Evolutionary conservation across 2,888 invertebrate genomes (phyloP), one percentile per base, ranked within the genome.

Genomic region (Volucella zonaria): DNA sequence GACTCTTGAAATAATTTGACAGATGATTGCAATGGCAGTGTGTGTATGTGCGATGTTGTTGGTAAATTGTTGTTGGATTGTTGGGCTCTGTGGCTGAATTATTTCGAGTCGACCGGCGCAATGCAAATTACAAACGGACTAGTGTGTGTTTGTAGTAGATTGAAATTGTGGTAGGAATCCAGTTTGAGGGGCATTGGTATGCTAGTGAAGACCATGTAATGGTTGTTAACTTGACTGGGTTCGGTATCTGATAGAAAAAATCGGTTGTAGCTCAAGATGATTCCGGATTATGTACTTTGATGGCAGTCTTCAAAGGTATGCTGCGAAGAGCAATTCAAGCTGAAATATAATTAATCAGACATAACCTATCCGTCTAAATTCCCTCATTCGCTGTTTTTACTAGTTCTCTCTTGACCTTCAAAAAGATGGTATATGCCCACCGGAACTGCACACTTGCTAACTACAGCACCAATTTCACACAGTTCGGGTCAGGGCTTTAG

Each of bases 21-120:
- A 83, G 83, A 75, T 83, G 83, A 83, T 71, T 71, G 66, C 68
- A 54, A 15, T 15, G 71, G 2, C 40, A n/a, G 45, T 43, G 70
- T 70, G 62, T 15, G 49, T 49, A 52, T 43, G 70, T 77, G 64
- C 49, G 56, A 52, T 47, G 59, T 61, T 78, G 70, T 64, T 78
- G 64, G 77, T 70, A 64, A 58, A 40, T 66, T 58, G 31, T 31
- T 59, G 14, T 71, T 64, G 64, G 70, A 59, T 82, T 70, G 10
- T 43, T 45, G 56, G 58, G 43, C 12, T 66, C 75, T 83, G 80
- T 80, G 80, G 79, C 83, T 79, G 75, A 79, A 75, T 79, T 40
- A 23, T 54, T 75, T 45, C 3, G 18, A 31, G 31, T 31, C 31
- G 82, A 79, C 83, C 83, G 80, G 83, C 80, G 83, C 83, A 76